Conservation (phyloP, 2,888 invertebrate genomes). For the Drosophila eohydei region DNA sequence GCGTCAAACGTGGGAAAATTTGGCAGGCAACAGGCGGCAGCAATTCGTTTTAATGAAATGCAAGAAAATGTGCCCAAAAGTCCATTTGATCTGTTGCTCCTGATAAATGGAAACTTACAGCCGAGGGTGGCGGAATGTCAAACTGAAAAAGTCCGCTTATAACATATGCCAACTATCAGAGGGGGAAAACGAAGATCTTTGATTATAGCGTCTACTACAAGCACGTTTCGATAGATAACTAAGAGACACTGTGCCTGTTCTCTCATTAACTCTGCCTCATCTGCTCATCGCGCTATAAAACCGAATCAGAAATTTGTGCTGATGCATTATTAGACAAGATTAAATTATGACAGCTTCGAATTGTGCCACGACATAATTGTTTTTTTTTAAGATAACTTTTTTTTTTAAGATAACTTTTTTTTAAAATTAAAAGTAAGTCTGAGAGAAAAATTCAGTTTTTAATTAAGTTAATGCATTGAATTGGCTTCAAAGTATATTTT, state of each 20-base stretch:
- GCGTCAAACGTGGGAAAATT: slow-evolving; percentile 72
- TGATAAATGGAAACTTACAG: slow-evolving; percentile 38
- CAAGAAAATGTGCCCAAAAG: slow-evolving; percentile 58
- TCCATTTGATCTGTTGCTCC: slow-evolving; percentile 39
- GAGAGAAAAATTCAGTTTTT: too few relatives aligned
- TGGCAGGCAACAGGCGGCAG: slow-evolving; percentile 55
- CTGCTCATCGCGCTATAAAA: not conserved
- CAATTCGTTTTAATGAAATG: slow-evolving; percentile 71
- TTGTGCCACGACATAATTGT: not conserved
- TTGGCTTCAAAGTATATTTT: too few relatives aligned
- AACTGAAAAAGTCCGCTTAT: not conserved
- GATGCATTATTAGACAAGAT: not conserved
- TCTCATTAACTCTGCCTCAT: not conserved
- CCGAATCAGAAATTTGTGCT: not conserved
- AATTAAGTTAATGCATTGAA: too few relatives aligned
- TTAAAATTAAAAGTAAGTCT: too few relatives aligned
- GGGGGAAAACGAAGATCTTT: not conserved
- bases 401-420: too few relatives aligned
- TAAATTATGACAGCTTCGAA: not conserved
- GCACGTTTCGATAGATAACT: not conserved
- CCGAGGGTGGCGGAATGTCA: slow-evolving; percentile 48
- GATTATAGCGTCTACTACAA: slow-evolving; percentile 2
- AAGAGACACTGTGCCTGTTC: too few relatives aligned
- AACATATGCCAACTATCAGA: slow-evolving; percentile 4
- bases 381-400: too few relatives aligned